phyloP scores from a whole-genome alignment of 2,113 vertebrate species.

The Periophthalmus modestus region DNA sequence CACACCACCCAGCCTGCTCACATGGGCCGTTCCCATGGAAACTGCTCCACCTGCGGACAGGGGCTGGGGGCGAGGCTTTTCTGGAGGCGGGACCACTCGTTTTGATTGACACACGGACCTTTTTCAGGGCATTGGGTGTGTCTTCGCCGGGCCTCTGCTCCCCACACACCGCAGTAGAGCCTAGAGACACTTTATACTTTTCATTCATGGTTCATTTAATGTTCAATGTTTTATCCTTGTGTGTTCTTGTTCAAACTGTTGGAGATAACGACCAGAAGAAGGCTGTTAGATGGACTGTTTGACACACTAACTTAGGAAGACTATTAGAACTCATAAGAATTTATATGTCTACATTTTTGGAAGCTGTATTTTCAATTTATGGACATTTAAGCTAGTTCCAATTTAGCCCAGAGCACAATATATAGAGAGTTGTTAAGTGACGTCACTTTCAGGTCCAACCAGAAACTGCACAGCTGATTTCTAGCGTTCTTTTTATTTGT shows the following conservation, averaged over 20 bases:
- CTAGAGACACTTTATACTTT: constrained; percentile 69
- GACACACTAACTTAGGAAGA: neutral
- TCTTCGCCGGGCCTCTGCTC: constrained; percentile 32
- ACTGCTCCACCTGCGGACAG: constrained; percentile 30
- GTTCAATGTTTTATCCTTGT: constrained; percentile 41
- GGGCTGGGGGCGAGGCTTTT: constrained; percentile 32
- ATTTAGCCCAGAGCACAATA: neutral
- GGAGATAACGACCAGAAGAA: constrained; percentile 24
- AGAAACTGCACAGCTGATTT: too few relatives aligned
- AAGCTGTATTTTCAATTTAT: neutral
- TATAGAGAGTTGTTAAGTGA: neutral
- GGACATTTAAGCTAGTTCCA: neutral
- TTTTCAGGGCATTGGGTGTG: constrained; percentile 11
- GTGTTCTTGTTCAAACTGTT: constrained; percentile 45
- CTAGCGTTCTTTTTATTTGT: too few relatives aligned
- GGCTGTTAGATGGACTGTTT: constrained; percentile 18
- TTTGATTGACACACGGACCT: constrained; percentile 32
- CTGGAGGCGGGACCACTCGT: constrained; percentile 44
- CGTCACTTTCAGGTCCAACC: too few relatives aligned
- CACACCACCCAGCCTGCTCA: constrained; percentile 41
- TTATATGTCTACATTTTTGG: neutral
- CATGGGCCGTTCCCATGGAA: constrained; percentile 40
- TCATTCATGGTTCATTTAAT: constrained; percentile 45
- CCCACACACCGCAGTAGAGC: constrained; percentile 43
- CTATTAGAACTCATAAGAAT: neutral